Percentiles rank a stretch among this genome's conserved stretches.
Conservation (phyloP, 2,113 vertebrate species). For the Nematolebias whitei region DNA sequence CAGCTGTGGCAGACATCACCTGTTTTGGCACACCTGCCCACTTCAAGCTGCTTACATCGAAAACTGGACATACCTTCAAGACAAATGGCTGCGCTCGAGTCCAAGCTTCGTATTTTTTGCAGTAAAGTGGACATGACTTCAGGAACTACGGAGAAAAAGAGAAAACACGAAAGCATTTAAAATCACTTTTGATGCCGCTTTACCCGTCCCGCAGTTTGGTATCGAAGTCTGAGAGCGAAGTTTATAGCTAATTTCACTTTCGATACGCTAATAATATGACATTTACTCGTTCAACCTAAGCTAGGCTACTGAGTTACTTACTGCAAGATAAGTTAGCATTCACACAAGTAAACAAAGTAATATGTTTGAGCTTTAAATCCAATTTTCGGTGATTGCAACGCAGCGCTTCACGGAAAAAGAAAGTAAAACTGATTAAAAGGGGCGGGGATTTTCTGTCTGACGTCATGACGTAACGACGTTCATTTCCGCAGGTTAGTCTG, state of each 20-base stretch:
- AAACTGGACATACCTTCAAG: neutral
- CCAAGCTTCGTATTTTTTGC: neutral
- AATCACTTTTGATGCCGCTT: no score
- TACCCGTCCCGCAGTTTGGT: no score
- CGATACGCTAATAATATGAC: neutral
- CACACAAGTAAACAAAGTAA: neutral
- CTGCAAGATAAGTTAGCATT: neutral
- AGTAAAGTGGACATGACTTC: neutral
- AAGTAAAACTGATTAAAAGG: neutral
- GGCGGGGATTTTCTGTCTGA: no score
- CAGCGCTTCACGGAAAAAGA: neutral
- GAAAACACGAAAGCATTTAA: no score
- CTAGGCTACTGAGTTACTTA: no score
- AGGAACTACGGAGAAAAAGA: no score
- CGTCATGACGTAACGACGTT: neutral
- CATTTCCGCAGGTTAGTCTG: no score
- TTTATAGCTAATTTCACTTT: no score
- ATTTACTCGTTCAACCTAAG: neutral
- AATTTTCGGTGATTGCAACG: neutral
- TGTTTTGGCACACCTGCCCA: no score
- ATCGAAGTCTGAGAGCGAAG: no score
- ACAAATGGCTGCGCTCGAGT: accelerated
- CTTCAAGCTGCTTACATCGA: no score
- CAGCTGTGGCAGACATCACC: no score
- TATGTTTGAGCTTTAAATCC: neutral